Base-by-base conservation (phyloP, 2,113 vertebrate species). In the Albula goreensis region DNA sequence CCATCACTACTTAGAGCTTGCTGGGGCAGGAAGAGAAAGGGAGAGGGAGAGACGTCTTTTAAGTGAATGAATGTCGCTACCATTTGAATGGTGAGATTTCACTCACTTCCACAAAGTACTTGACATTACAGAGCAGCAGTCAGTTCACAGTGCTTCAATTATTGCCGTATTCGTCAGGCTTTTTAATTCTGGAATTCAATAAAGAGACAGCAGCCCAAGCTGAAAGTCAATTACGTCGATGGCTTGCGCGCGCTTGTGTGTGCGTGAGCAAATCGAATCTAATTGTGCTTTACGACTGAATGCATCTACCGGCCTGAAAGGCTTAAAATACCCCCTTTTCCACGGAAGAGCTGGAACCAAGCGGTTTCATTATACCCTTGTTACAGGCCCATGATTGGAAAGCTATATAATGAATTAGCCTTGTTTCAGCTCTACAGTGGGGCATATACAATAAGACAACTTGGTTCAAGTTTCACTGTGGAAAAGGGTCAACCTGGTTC, bases 181-280 rank as follows among this genome's bases (percentile, higher is more conserved):
- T 74, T 74, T 74, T 74, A 74, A 74, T 70, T 70, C 63, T n/a
- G 63, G 63, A 70, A 70, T 74, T 74, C 70, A 74, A 74, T 74
- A 74, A 74, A 74, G 22, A 31, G 70, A n/a, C 5, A 31, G 70
- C n/a, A 31, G 22, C 70, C 25, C 70, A 25, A 74, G 70, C 70
- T 74, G 70, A 74, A 74, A 74, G 70, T 31, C 70, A 74, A 74
- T 74, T 74, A 74, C n/a, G 22, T 74, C 70, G 25, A 31, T 1
- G 70, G 2, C 8, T 74, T n/a, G 9, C 25, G n/a, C 22, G 70
- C 31, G 70, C 22, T 17, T 70, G 56, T 60, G 56, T 60, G 60
- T 66, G 60, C 60, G 60, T 66, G 60, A 66, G 22, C 70, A 74
- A 74, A 74, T 74, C 70, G 8, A 74, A 74, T 74, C 22, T 74